Conservation (phyloP, 2,113 vertebrate genomes). For the Rhineura floridana region DNA sequence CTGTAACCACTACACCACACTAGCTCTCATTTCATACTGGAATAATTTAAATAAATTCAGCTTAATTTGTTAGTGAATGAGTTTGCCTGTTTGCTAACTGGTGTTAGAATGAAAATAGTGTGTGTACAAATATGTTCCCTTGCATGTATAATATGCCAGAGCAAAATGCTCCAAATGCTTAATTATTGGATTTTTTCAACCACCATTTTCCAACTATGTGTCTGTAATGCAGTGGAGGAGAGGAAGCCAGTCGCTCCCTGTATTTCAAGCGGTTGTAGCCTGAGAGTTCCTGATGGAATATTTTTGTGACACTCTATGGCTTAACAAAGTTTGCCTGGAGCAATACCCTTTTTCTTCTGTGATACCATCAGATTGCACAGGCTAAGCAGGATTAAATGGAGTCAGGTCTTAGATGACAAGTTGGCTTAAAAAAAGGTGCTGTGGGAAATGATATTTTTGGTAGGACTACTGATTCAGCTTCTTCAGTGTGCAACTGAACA, state of each 20-base stretch:
- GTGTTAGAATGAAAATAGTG: background rate
- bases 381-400: conserved; percentile 17
- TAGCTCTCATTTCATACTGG: background rate
- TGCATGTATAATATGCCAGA: background rate
- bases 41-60: background rate
- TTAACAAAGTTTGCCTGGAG: conserved; percentile 18
- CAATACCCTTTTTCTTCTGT: background rate
- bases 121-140: background rate
- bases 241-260: background rate
- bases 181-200: background rate
- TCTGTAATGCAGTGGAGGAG: background rate
- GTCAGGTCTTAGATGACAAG: conserved; percentile 15
- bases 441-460: conserved; percentile 16
- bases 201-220: background rate
- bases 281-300: background rate
- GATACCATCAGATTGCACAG: conserved; percentile 1
- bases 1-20: too few species aligned
- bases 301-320: background rate
- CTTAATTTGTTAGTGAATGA: background rate
- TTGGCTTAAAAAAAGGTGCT: background rate
- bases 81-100: background rate
- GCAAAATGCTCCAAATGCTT: background rate
- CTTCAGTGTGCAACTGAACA: background rate
- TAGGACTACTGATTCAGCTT: background rate
- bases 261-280: conserved; percentile 13